These are phyloP conservation scores for Sebastes variabilis DNA, from an alignment of 2,797 vertebrate species.

Conservation along the genomic window DNA sequence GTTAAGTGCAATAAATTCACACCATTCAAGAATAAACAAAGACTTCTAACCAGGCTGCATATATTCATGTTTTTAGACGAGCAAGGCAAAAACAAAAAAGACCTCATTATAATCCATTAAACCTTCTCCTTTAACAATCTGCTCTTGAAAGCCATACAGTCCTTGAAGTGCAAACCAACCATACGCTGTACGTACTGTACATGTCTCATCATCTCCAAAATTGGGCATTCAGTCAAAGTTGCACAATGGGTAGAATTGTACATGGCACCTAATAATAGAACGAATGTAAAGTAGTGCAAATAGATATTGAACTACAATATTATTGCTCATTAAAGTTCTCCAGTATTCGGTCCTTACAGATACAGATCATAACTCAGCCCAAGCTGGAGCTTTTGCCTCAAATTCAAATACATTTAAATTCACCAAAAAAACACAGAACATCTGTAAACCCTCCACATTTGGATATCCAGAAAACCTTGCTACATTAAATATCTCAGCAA, in stretches of 20 bases:
- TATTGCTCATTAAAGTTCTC: neutral
- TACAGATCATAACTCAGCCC: constrained; percentile 1
- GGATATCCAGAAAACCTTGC: constrained; percentile 14
- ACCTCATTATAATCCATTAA: constrained; percentile 19
- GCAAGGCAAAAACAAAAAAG: constrained; percentile 62
- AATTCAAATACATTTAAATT: neutral
- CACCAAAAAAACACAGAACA: constrained; percentile 28
- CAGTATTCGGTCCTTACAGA: constrained; percentile 6
- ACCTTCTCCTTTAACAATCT: constrained; percentile 35
- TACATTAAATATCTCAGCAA: constrained; percentile 24
- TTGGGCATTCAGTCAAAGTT: constrained; percentile 12
- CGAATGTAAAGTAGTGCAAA: constrained; percentile 25
- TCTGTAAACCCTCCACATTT: constrained; percentile 24
- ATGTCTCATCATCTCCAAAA: constrained; percentile 2
- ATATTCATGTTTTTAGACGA: constrained; percentile 30
- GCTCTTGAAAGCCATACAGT: constrained; percentile 16
- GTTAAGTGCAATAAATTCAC: constrained; percentile 22
- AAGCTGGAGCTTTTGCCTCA: constrained; percentile 14
- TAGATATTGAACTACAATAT: neutral
- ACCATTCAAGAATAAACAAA: constrained; percentile 6
- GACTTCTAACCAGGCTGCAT: constrained; percentile 18
- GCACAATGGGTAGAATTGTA: constrained; percentile 1
- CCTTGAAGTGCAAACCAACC: constrained; percentile 6
- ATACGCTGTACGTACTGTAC: neutral
- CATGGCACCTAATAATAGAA: constrained; percentile 38